phyloP scores from a whole-genome alignment of 2,113 vertebrate species.

The Excalfactoria chinensis region DNA sequence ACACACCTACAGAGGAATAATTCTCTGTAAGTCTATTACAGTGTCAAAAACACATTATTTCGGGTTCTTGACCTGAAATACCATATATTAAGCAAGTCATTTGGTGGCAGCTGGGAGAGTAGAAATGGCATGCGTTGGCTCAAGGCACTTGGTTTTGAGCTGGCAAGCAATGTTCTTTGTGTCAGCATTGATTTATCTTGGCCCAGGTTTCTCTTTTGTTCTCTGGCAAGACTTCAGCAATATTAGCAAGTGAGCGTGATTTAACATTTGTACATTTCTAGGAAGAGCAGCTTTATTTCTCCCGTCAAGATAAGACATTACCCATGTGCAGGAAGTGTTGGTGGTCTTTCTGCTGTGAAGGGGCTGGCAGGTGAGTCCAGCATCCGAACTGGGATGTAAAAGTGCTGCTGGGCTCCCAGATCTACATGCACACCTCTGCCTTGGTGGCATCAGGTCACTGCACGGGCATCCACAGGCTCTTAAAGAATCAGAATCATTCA shows the following conservation, averaged over 20 bases:
- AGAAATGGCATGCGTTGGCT: background rate
- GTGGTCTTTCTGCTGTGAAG: background rate
- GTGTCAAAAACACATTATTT: background rate
- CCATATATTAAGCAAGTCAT: slow-evolving; percentile 35
- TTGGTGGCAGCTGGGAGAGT: background rate
- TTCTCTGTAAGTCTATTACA: background rate
- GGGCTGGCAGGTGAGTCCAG: background rate
- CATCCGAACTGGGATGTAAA: accelerated
- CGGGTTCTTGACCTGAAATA: background rate
- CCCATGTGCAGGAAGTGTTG: background rate
- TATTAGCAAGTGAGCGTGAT: accelerated
- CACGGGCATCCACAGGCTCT: background rate
- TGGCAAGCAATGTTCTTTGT: background rate
- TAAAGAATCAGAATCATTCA: background rate
- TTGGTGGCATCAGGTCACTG: background rate
- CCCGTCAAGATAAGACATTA: background rate
- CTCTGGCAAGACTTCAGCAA: slow-evolving; percentile 8
- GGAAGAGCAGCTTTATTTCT: slow-evolving; percentile 18
- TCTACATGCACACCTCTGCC: background rate
- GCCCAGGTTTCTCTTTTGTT: background rate
- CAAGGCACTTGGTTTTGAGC: background rate
- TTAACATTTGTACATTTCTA: background rate
- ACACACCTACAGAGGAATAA: background rate
- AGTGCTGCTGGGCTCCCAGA: background rate
- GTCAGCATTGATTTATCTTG: slow-evolving; percentile 24